phyloP scores from a whole-genome alignment of 1,140 invertebrate species.

The Spodoptera litura region DNA sequence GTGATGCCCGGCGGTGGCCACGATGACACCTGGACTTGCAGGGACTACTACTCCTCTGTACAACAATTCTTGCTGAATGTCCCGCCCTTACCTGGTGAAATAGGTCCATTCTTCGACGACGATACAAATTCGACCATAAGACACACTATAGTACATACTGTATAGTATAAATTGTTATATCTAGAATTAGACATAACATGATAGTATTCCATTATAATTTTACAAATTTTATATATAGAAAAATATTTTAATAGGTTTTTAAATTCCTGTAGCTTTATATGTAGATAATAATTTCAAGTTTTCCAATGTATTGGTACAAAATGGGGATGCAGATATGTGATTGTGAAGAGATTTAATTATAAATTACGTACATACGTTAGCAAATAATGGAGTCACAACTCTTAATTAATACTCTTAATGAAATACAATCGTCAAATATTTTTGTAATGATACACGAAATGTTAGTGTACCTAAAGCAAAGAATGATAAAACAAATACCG shows the following conservation, averaged over 20 bases:
- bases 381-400: too few species aligned
- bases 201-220: constrained; percentile 38
- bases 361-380: too few species aligned
- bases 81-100: constrained; percentile 65
- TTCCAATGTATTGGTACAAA: constrained; percentile 44
- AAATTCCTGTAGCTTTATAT: constrained; percentile 27
- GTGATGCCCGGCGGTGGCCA: constrained; percentile 92
- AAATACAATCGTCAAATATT: not conserved
- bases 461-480: not conserved
- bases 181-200: constrained; percentile 24
- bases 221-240: constrained; percentile 48
- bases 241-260: constrained; percentile 35
- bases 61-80: constrained; percentile 73
- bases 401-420: not conserved
- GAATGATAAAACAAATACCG: too few species aligned
- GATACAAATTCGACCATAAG: constrained; percentile 52
- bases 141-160: constrained; percentile 61
- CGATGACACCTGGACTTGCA: constrained; percentile 93
- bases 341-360: not conserved
- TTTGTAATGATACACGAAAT: constrained; percentile 25
- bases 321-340: constrained; percentile 18
- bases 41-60: constrained; percentile 75
- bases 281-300: constrained; percentile 25
- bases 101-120: constrained; percentile 60
- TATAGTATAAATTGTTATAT: constrained; percentile 52